Evolutionary conservation across 2,888 invertebrate species (phyloP), one percentile per base, ranked within the genome.

Genomic region (Vannuccia rotundouncinata): DNA sequence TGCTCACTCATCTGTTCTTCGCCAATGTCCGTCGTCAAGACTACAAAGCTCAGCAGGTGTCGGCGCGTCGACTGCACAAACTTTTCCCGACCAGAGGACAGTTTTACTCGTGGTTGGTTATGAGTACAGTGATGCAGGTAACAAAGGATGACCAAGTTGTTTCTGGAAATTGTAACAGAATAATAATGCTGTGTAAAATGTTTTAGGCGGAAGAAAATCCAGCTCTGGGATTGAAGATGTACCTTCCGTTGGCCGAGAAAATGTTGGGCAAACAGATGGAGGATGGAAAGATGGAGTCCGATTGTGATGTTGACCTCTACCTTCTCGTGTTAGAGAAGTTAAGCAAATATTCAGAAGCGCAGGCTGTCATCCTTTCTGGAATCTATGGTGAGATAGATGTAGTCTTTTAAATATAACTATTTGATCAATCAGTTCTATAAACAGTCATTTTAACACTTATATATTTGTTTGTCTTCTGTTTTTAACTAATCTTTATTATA

Each of bases 61-160:
- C 93, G 0, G 98, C 97, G 0, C 91, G 96, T 90, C 91, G 92
- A 13, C 90, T 99, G 45, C 97, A 94, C 89, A 96, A 95, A 90
- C 90, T 94, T 80, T 92, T 92, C 85, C 93, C 94, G 0, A 82
- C 84, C 78, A 96, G 96, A 88, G 95, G 94, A 87, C 95, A 95
- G 0, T 98, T 98, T 87, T 96, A 95, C 87, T 96, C 95, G 88
- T 99, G 98, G 99, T 94, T 94, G 27, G 93, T 98, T 10, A 96
- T 97, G 94, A 96, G 96, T 87, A 92, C 95, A 84, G 92, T 97
- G 28, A 91, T 97, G 90, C 97, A 97, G 91, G 94, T 94, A 84
- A 83, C 75, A 29, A 22, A 27, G 75, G 1, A 22, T 29, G 75
- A 22, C 75, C 59, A 59, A 13, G n/a, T 13, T 59, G n/a, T 59